Conservation (phyloP, 2,888 invertebrate species). For the Agonopterix subpropinquella region DNA sequence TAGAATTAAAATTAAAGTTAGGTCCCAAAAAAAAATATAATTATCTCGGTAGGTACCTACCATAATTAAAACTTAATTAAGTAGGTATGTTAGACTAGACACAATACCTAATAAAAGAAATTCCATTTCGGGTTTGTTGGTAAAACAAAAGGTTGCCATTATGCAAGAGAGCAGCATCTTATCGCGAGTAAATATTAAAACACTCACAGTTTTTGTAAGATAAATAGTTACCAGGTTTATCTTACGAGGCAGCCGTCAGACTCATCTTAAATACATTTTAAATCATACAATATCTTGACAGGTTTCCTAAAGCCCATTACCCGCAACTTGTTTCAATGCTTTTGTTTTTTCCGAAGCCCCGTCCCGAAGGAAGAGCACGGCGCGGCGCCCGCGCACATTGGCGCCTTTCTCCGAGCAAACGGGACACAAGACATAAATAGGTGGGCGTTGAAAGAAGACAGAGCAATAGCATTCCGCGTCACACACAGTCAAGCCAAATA, state of each 20-base stretch:
- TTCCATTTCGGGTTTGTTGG: neutral
- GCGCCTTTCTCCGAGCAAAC: slow-evolving; percentile 64
- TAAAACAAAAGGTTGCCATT: neutral
- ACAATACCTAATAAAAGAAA: neutral
- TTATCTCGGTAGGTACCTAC: too few species aligned
- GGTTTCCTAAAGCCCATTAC: slow-evolving; percentile 46
- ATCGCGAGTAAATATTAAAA: slow-evolving; percentile 10
- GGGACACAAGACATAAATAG: slow-evolving; percentile 28
- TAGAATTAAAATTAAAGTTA: too few species aligned
- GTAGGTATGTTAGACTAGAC: too few species aligned
- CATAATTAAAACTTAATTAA: too few species aligned
- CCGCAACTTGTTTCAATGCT: slow-evolving; percentile 65
- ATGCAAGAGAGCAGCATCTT: slow-evolving; percentile 6
- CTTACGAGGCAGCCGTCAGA: slow-evolving; percentile 22
- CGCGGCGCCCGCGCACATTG: slow-evolving; percentile 66
- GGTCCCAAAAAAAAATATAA: too few species aligned
- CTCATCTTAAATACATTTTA: slow-evolving; percentile 37
- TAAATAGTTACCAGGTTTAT: slow-evolving; percentile 17
- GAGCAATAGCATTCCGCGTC: slow-evolving; percentile 61
- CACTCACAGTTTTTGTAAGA: slow-evolving; percentile 11
- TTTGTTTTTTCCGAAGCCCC: slow-evolving; percentile 58
- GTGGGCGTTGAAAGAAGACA: slow-evolving; percentile 22
- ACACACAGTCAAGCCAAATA: slow-evolving; percentile 54
- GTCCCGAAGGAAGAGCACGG: slow-evolving; percentile 61
- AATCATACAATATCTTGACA: slow-evolving; percentile 59